Evolutionary conservation across 2,113 vertebrate genomes (phyloP).

Genomic region (Oryctolagus cuniculus): DNA sequence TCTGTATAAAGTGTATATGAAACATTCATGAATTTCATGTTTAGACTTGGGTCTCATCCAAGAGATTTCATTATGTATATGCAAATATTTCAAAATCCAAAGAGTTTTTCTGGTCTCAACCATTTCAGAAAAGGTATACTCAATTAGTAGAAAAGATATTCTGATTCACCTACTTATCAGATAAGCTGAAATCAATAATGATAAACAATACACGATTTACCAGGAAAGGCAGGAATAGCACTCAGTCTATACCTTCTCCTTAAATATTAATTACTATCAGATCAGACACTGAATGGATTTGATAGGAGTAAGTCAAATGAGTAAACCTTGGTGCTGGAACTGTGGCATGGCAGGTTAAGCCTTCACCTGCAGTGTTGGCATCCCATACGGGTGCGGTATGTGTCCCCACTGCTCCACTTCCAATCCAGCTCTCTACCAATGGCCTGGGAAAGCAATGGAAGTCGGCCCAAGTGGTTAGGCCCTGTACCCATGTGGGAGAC

Average conservation of each 20-base stretch:
- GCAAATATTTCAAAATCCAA: background rate
- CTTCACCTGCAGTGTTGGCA: too few relatives aligned
- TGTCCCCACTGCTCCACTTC: too few relatives aligned
- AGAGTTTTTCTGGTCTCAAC: background rate
- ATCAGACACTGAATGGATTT: background rate
- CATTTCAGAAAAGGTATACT: background rate
- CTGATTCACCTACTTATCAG: background rate
- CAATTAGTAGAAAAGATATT: background rate
- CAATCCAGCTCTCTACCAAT: too few relatives aligned
- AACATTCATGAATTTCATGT: background rate
- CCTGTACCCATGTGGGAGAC: too few relatives aligned
- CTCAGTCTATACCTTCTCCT: background rate
- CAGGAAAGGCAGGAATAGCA: constrained; percentile 31
- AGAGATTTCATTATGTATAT: background rate
- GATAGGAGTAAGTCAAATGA: background rate
- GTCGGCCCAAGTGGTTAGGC: too few relatives aligned
- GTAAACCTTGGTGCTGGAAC: background rate
- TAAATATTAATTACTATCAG: background rate
- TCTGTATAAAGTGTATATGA: background rate
- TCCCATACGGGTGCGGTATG: too few relatives aligned
- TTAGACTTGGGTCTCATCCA: background rate
- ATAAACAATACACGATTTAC: constrained; percentile 40
- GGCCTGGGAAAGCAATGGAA: too few relatives aligned
- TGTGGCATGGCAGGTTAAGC: too few relatives aligned
- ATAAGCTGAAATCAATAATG: constrained; percentile 4